Conservation (phyloP, 92 coral and sea anemone species). For the Diadumene lineata region DNA sequence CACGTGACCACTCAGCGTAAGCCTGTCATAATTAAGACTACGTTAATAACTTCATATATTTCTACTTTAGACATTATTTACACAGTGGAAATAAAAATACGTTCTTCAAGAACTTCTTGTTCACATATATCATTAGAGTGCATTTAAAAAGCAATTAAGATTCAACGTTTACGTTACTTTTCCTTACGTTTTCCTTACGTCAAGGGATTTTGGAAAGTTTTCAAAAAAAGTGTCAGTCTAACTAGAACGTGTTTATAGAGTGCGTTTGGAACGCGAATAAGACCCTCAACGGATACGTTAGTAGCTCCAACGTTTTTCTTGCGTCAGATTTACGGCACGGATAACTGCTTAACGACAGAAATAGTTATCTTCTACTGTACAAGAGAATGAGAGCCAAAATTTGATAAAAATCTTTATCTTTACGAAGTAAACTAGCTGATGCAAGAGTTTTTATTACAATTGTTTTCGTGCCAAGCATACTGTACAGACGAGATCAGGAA, state of each 20-base stretch:
- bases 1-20: no score
- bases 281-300: no score
- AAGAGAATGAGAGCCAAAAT: no score
- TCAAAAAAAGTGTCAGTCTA: no score
- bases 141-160: not conserved
- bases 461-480: no score
- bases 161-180: no score
- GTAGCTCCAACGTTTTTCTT: not conserved
- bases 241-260: not conserved
- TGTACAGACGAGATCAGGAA: no score
- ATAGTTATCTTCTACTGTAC: slow-evolving; percentile 9
- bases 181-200: no score
- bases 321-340: not conserved
- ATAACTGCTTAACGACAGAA: not conserved
- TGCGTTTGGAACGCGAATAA: no score
- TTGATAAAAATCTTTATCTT: no score
- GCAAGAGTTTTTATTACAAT: no score
- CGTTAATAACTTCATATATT: not conserved
- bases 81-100: slow-evolving; percentile 23
- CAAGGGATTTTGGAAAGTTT: no score
- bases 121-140: not conserved
- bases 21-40: not conserved
- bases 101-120: slow-evolving; percentile 28
- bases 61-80: slow-evolving; percentile 31
- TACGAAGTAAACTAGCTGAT: not conserved